Evolutionary conservation across 2,888 invertebrate genomes (phyloP).

Genomic region (Microplitis manilae): DNA sequence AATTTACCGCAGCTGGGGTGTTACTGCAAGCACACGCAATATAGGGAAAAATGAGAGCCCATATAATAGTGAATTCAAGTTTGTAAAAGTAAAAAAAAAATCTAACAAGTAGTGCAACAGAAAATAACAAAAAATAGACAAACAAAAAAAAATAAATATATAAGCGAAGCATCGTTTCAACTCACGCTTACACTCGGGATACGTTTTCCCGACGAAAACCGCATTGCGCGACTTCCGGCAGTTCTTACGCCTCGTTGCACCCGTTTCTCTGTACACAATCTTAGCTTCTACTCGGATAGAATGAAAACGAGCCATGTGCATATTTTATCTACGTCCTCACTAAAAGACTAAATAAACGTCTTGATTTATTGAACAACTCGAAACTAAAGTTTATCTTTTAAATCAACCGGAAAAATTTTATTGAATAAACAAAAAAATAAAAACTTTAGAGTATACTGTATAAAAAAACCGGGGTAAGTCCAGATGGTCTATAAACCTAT

Average conservation of each 20-base stretch:
- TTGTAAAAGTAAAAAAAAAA: not conserved
- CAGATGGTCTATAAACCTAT: too few relatives aligned
- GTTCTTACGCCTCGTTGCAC: constrained; percentile 42
- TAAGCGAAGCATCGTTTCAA: constrained; percentile 12
- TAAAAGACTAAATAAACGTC: not conserved
- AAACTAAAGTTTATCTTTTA: not conserved
- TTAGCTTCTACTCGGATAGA: not conserved
- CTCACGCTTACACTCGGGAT: constrained; percentile 8
- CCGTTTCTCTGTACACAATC: constrained; percentile 16
- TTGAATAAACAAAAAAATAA: too few relatives aligned
- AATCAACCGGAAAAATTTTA: too few relatives aligned
- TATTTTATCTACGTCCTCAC: not conserved
- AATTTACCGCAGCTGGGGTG: constrained; percentile 48
- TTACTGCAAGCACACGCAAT: not conserved
- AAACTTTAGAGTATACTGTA: too few relatives aligned
- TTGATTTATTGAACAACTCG: not conserved
- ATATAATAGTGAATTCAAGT: too few relatives aligned
- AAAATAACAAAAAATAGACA: constrained; percentile 2
- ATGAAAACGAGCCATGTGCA: not conserved
- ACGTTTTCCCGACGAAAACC: constrained; percentile 39
- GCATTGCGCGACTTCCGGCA: constrained; percentile 42
- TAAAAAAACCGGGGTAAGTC: too few relatives aligned
- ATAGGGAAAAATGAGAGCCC: too few relatives aligned
- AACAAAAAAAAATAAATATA: not conserved
- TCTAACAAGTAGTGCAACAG: not conserved